Evolutionary conservation across 2,888 invertebrate genomes (phyloP).

Genomic region (Cyclophora punctaria): DNA sequence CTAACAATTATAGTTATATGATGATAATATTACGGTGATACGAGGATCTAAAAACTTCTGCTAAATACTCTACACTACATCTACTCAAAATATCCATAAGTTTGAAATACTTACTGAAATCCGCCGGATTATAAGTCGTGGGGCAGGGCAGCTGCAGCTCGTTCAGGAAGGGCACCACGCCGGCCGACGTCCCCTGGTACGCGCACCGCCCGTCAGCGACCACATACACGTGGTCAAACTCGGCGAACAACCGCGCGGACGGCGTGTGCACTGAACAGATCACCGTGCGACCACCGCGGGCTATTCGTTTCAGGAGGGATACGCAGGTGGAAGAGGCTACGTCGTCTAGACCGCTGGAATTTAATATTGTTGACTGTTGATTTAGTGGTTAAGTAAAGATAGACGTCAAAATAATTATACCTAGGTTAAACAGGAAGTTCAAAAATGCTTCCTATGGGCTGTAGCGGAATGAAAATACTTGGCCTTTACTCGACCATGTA

Average conservation of each 20-base stretch:
- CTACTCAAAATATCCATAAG: background rate
- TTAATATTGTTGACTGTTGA: background rate
- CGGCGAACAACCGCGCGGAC: slow-evolving; percentile 91
- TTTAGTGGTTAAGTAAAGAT: too few relatives aligned
- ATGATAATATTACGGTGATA: too few relatives aligned
- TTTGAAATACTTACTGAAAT: slow-evolving; percentile 84
- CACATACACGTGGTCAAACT: slow-evolving; percentile 94
- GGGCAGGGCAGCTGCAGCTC: slow-evolving; percentile 89
- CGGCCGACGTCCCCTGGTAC: slow-evolving; percentile 86
- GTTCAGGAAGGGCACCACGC: slow-evolving; percentile 88
- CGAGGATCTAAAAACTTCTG: too few relatives aligned
- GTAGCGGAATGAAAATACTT: too few relatives aligned
- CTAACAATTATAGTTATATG: too few relatives aligned
- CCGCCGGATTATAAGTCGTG: slow-evolving; percentile 95
- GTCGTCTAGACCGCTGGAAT: slow-evolving; percentile 90
- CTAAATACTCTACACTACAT: too few relatives aligned
- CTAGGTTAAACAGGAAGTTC: too few relatives aligned
- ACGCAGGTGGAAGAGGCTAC: slow-evolving; percentile 92
- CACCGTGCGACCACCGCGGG: slow-evolving; percentile 90
- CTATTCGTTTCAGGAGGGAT: slow-evolving; percentile 86
- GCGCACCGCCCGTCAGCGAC: slow-evolving; percentile 92
- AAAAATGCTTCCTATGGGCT: too few relatives aligned
- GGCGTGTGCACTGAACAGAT: slow-evolving; percentile 98
- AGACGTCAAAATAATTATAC: too few relatives aligned
- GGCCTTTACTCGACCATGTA: too few relatives aligned